Conservation (phyloP, 2,888 invertebrate genomes). For the Drosophila heteroneura region DNA sequence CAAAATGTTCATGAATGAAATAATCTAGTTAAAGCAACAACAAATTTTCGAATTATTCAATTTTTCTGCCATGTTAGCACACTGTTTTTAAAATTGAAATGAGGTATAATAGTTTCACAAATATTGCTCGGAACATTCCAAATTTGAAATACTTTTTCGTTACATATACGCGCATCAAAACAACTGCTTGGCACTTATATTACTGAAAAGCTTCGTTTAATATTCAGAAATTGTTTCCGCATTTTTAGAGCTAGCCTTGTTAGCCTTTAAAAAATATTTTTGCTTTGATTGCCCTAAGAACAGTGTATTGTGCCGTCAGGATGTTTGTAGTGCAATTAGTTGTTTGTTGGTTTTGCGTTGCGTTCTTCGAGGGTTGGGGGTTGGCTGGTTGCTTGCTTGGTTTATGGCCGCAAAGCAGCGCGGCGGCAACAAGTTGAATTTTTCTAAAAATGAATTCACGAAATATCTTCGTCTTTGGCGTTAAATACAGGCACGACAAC, state of each 20-base stretch:
- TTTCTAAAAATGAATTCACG: constrained; percentile 79
- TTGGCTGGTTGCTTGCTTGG: constrained; percentile 18
- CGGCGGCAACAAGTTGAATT: constrained; percentile 78
- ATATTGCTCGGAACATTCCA: neutral
- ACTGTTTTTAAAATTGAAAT: neutral
- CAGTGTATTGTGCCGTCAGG: neutral
- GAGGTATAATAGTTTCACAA: neutral
- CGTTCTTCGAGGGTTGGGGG: constrained; percentile 33
- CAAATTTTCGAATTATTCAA: constrained; percentile 18
- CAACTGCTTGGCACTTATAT: neutral
- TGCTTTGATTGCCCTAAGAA: neutral
- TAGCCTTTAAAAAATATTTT: neutral
- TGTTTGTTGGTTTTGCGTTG: constrained; percentile 23
- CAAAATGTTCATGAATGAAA: constrained; percentile 63
- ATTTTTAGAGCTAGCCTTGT: neutral
- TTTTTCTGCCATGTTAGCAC: constrained; percentile 27
- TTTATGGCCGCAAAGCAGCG: constrained; percentile 64
- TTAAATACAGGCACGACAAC: constrained; percentile 70
- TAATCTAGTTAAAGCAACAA: constrained; percentile 18
- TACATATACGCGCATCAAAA: too few species aligned
- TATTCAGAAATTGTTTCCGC: neutral
- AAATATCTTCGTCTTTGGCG: constrained; percentile 79
- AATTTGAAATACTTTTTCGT: too few species aligned
- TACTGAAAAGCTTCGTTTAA: neutral
- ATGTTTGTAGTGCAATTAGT: neutral